These are phyloP conservation scores for Chionodraco myersi DNA, from an alignment of 2,113 vertebrate species.

Conservation along the genomic window DNA sequence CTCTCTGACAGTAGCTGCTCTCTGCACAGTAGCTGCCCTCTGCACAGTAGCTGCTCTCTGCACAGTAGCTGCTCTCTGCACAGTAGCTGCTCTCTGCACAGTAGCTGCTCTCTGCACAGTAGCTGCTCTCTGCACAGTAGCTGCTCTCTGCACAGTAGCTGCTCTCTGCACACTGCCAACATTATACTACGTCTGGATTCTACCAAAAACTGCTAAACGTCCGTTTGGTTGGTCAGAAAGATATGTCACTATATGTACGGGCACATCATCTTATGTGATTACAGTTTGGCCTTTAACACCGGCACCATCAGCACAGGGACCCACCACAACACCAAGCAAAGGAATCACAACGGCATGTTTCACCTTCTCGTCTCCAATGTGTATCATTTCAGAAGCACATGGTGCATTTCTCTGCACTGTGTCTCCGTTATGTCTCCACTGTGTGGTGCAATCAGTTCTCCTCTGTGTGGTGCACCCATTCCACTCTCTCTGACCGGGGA, in stretches of 20 bases:
- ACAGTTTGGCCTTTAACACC: slow-evolving; percentile 12
- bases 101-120: too few relatives aligned
- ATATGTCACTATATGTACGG: slow-evolving; percentile 21
- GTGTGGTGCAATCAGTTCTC: slow-evolving; percentile 59
- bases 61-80: too few relatives aligned
- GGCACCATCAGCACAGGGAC: slow-evolving; percentile 17
- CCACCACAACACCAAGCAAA: slow-evolving; percentile 41
- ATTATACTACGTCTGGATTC: background rate
- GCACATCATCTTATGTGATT: slow-evolving; percentile 47
- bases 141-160: background rate
- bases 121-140: too few relatives aligned
- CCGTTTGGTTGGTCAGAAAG: slow-evolving; percentile 7
- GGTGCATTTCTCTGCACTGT: slow-evolving; percentile 24
- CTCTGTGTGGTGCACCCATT: slow-evolving; percentile 24
- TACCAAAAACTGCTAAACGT: background rate
- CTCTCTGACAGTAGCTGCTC: too few relatives aligned
- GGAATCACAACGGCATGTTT: slow-evolving; percentile 48
- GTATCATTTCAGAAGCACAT: slow-evolving; percentile 55
- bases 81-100: too few relatives aligned
- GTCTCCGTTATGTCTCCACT: slow-evolving; percentile 45
- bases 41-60: too few relatives aligned
- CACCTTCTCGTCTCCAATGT: slow-evolving; percentile 7
- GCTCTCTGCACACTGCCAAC: background rate
- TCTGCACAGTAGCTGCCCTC: too few relatives aligned
- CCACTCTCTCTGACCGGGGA: slow-evolving; percentile 29